These are phyloP conservation scores for Syrphus vitripennis DNA, from an alignment of 2,888 invertebrate species.

Conservation along the genomic window DNA sequence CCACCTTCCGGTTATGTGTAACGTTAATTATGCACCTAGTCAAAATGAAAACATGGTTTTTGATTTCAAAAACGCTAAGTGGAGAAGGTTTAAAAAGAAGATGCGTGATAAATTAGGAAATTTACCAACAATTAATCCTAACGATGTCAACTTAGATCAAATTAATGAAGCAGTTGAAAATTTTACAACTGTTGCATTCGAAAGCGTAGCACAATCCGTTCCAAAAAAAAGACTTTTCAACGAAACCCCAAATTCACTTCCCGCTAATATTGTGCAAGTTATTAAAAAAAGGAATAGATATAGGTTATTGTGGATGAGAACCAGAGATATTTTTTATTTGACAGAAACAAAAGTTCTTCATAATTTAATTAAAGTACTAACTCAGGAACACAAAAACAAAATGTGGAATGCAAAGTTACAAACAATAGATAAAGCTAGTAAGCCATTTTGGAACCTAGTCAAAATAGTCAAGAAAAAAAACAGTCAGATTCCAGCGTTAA, in stretches of 20 bases:
- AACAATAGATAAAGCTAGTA: no score
- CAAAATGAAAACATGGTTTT: neutral
- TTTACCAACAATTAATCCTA: neutral
- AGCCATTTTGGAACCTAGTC: no score
- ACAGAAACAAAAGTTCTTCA: no score
- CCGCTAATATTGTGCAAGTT: neutral
- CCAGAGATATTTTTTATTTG: neutral
- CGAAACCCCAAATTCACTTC: neutral
- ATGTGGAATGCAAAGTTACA: no score
- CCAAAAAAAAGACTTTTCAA: neutral
- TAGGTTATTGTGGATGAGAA: neutral
- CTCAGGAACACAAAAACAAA: no score
- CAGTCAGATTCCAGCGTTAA: neutral
- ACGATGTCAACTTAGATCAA: neutral
- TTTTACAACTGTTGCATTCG: neutral
- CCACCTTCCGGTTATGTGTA: neutral
- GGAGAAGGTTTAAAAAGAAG: neutral
- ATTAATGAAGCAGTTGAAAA: neutral
- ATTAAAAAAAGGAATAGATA: neutral
- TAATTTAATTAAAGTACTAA: no score
- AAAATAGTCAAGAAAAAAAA: neutral
- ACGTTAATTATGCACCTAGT: neutral
- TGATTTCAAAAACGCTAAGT: slow-evolving; percentile 36
- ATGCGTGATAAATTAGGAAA: neutral
- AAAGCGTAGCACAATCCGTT: neutral